Evolutionary conservation across 2,113 vertebrate species (phyloP), one percentile per base, ranked within the genome.

Genomic region (Lagopus muta): DNA sequence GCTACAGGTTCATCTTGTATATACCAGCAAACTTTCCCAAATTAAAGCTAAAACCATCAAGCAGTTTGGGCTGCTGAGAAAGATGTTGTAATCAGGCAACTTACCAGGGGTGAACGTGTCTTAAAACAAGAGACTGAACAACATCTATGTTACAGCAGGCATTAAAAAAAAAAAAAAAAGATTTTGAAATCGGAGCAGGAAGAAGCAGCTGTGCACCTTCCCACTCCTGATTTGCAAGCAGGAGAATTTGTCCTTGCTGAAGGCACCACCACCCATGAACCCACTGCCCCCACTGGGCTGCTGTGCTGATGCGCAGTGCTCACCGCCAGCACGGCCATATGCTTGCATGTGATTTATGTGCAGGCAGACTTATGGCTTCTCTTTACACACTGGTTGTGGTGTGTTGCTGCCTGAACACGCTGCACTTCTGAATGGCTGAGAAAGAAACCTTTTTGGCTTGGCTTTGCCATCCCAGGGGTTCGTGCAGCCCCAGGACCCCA

Each of bases 231-330:
- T 58, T 66, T 69, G 27, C 50, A 24, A 38, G 7, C 12, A 45
- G 10, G 9, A 3, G 10, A 55, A 55, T 45, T 12, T 38, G 13
- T 52, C 43, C 47, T n/a, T 47, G 42, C 52, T 47, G 57, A 50
- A 71, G n/a, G 38, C 45, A 9, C 18, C 3, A 5, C 21, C 18
- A 19, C 21, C 27, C 18, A 3, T 1, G 4, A n/a, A 58, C 30
- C 32, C n/a, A 5, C 5, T 7, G 9, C 28, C 48, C 1, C 0
- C 0, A 1, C 0, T 12, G n/a, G 30, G 48, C 16, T 19, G 48
- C 16, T 19, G 8, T 1, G 27, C 3, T 0, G 3, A 50, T 5
- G 28, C 28, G 75, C 65, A 36, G 61, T 2, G 1, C 4, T 11
- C 40, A 2, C 0, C 2, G 34, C 42, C 11, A 58, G 36, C 24